Evolutionary conservation across 2,113 vertebrate genomes (phyloP).

Genomic region (Turdus rufiventris): DNA sequence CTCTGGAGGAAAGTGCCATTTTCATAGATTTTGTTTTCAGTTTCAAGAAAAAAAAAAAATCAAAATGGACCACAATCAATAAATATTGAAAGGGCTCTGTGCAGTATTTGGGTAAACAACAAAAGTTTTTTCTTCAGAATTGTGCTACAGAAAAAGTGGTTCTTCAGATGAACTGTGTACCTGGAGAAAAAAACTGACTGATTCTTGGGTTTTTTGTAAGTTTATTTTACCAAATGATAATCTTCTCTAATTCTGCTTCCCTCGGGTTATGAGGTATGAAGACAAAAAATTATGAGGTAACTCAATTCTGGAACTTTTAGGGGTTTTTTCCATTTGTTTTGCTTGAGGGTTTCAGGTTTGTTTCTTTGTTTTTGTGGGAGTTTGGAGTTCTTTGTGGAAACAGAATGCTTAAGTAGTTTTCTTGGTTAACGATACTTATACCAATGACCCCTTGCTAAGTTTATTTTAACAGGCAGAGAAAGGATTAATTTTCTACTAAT

Average conservation of each 20-base stretch:
- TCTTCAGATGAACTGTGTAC: background rate
- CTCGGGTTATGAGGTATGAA: background rate
- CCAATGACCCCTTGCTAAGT: background rate
- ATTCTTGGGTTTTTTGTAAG: background rate
- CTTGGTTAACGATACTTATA: background rate
- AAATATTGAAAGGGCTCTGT: background rate
- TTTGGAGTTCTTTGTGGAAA: background rate
- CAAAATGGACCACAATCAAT: background rate
- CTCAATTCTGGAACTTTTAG: fast-evolving
- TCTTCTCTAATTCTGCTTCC: background rate
- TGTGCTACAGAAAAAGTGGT: background rate
- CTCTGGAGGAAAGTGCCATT: background rate
- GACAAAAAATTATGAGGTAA: background rate
- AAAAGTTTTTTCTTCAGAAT: background rate
- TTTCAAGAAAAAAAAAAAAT: background rate
- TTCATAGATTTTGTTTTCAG: background rate
- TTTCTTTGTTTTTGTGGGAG: background rate
- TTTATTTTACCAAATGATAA: background rate
- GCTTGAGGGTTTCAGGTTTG: fast-evolving
- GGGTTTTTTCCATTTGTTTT: background rate
- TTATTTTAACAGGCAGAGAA: background rate
- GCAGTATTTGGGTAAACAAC: background rate
- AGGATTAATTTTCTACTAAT: background rate
- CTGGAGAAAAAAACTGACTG: background rate
- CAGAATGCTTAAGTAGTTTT: background rate